Base-by-base conservation (phyloP, 2,797 vertebrate species). In the Danio albolineatus region DNA sequence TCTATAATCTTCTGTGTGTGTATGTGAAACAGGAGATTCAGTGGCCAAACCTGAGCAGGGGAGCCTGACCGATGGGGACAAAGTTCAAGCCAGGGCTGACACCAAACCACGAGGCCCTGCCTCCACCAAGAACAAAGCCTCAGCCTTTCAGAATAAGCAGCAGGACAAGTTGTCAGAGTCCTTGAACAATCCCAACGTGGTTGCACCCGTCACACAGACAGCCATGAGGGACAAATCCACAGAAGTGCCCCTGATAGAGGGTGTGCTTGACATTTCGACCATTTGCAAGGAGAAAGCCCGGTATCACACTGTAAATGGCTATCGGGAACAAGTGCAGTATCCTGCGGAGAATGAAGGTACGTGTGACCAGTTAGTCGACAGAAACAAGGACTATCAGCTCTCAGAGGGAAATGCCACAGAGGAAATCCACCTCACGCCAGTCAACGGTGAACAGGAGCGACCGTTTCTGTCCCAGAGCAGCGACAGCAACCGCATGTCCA, bases 401-500 rank as follows among this genome's bases (percentile, higher is more conserved):
- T 91, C 95, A 0, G 91, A 96, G 0, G 92, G 95, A 84, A 91
- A 96, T 78, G 92, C 93, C 73, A 94, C 94, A 0, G 94, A 94
- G 88, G 95, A 95, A 87, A 95, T 96, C 86, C 95, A 95, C 87
- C 86, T 96, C 84, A 96, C 95, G 88, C 90, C 96, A 56, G 90
- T 89, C 60, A 90, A 82, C 73, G 85, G 89, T 71, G 91, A 92
- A 82, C 90, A 92, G 88, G 0, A 91, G 87, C 56, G 95, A 86
- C 89, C 94, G 85, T 87, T 92, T 85, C 87, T 96, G 67, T 98
- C 96, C 0, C 95, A 95, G 38, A 95, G 95, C 85, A 94, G 95
- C 2, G 96, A 96, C 77, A 96, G 95, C 87, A 98, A 96, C 90
- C 95, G 97, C 83, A 99, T 99, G 98, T 99, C 97, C 0, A 93